Conservation (phyloP, 1,140 invertebrate species). For the Nasonia longicornis region DNA sequence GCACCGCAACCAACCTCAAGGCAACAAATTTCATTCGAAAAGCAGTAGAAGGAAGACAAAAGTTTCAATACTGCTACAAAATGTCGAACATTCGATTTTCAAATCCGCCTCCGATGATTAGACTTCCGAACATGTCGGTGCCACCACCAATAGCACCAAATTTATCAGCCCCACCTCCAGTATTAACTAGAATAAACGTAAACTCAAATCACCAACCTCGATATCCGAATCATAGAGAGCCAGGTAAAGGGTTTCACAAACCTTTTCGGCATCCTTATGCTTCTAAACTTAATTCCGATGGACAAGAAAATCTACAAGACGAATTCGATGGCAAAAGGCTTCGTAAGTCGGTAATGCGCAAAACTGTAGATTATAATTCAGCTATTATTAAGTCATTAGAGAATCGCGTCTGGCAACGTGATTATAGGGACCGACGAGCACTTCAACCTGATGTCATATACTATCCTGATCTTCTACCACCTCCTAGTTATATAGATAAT, state of each 20-base stretch:
- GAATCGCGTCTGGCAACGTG: slow-evolving; percentile 94
- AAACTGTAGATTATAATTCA: slow-evolving; percentile 99
- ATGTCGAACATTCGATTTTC: slow-evolving; percentile 28
- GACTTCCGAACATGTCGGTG: slow-evolving; percentile 67
- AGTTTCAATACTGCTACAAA: background rate
- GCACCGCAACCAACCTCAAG: no score
- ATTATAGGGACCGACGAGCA: slow-evolving; percentile 86
- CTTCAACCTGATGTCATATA: slow-evolving; percentile 94
- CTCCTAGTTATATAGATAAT: slow-evolving; percentile 90
- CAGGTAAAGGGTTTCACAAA: slow-evolving; percentile 65
- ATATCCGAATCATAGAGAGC: slow-evolving; percentile 63
- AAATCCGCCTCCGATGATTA: slow-evolving; percentile 61
- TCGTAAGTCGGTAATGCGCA: slow-evolving; percentile 95
- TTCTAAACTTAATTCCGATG: slow-evolving; percentile 63
- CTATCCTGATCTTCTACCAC: slow-evolving; percentile 88
- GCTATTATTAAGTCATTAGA: slow-evolving; percentile 87
- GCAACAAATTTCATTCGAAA: no score
- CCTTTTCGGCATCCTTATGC: slow-evolving; percentile 68
- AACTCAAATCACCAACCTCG: slow-evolving; percentile 62
- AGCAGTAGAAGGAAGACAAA: no score
- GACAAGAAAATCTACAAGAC: slow-evolving; percentile 71
- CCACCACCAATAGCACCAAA: slow-evolving; percentile 64
- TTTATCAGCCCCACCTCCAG: slow-evolving; percentile 65
- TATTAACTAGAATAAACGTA: slow-evolving; percentile 66
- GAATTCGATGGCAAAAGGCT: slow-evolving; percentile 97